These are phyloP conservation scores for Mugil cephalus DNA, from an alignment of 2,113 vertebrate species.

Conservation along the genomic window DNA sequence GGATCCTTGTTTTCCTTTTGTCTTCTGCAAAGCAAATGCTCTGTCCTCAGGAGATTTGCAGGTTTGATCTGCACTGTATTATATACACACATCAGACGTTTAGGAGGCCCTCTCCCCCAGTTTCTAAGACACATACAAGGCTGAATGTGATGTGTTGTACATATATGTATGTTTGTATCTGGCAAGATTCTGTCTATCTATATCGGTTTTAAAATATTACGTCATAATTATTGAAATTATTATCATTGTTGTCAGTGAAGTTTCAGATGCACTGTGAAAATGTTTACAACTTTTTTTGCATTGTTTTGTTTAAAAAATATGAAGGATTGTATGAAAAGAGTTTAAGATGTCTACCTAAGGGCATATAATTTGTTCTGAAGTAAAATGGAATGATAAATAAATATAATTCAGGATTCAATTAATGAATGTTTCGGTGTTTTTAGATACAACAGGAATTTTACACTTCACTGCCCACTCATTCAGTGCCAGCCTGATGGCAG, in stretches of 20 bases:
- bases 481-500: too few relatives aligned
- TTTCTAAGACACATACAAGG: conserved; percentile 54
- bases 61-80: conserved; percentile 1
- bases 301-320: conserved; percentile 42
- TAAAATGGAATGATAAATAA: conserved; percentile 57
- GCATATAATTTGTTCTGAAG: conserved; percentile 47
- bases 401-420: conserved; percentile 33
- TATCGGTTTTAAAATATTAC: conserved; percentile 27
- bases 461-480: not conserved
- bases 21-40: conserved; percentile 17
- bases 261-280: conserved; percentile 71
- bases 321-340: conserved; percentile 57
- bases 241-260: conserved; percentile 61
- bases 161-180: conserved; percentile 54
- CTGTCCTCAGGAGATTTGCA: conserved; percentile 34
- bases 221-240: conserved; percentile 52
- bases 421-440: conserved; percentile 2
- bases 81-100: not conserved
- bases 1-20: not conserved
- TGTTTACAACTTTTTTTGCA: conserved; percentile 64
- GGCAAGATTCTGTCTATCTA: conserved; percentile 20
- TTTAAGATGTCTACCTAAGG: conserved; percentile 25
- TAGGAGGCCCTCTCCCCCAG: conserved; percentile 3
- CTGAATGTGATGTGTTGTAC: conserved; percentile 71
- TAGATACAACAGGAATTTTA: not conserved